Base-by-base conservation (phyloP, 2,113 vertebrate genomes). In the Salvelinus alpinus region DNA sequence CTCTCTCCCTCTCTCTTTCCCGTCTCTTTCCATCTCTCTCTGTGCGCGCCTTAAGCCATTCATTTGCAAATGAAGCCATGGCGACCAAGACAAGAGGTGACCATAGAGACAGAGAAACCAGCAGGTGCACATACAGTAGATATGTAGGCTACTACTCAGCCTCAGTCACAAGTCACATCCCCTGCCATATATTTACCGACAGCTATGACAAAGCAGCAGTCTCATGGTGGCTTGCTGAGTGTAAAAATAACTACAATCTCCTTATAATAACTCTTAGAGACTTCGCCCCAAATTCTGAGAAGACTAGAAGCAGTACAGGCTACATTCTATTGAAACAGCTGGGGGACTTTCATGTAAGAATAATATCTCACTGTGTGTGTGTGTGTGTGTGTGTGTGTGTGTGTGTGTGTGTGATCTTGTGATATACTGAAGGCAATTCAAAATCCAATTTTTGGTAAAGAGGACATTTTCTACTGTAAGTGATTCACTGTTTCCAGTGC, bases 61-160 rank as follows among this genome's bases (percentile, higher is more conserved):
- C 57, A 76, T 75, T 67, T 67, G 72, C 69, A 70, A 70, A 70
- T 70, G 8, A 47, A 31, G 27, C 65, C 68, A 48, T 12, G 6
- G 22, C 8, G 18, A 48, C 54, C n/a, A 71, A 65, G 22, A 44
- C n/a, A 71, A 65, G 38, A 44, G 3, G 20, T 78, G 85, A 74
- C 71, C 69, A 76, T 20, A 64, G 68, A 70, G 79, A 74, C 71
- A 80, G 57, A 71, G 54, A 70, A 34, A 5, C 14, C 66, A 18
- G 64, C 59, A 60, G 20, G 59, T 62, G n/a, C 59, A 62, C n/a
- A 7, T 62, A 62, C 59, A 8, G n/a, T 62, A 62, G 20, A 62
- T 62, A 1, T 57, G 54, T 62, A 22, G 9, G 38, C 38, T 44
- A 44, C 12, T 54, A n/a, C 59, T 62, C 59, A 62, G 20, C 59